Base-by-base conservation (phyloP, 2,113 vertebrate genomes). In the Terrapene triunguis region DNA sequence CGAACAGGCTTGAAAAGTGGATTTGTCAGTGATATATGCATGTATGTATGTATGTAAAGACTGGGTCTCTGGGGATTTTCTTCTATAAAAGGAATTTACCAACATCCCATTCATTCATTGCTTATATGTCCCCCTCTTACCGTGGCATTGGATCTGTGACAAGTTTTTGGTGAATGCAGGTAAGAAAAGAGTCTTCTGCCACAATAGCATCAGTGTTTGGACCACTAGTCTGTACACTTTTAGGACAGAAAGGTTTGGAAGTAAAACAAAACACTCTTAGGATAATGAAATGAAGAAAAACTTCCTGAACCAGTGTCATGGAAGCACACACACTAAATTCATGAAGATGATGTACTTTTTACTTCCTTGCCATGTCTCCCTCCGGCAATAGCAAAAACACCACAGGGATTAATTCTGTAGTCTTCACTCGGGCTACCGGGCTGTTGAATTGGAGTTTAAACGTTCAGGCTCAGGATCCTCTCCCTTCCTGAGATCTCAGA, bases 11-110 rank as follows among this genome's bases (percentile, higher is more conserved):
- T 93, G n/a, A 72, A 80, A 93, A 87, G 48, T 65, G 74, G 10
- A 91, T 95, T 93, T 93, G 89, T 80, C 82, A 86, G 32, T 96
- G 90, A 97, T 96, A 95, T 96, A 96, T 96, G 72, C 27, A 94
- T 90, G 90, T 93, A 82, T 94, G 62, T 65, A 94, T 50, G 62
- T 65, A 94, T 50, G 89, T 78, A 93, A 94, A 96, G 96, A 47
- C 78, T 22, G 92, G 47, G 11, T 94, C 86, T 96, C 88, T 65
- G 35, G 51, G 62, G 47, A 93, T 90, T n/a, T 84, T 93, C 72
- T 87, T 95, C 80, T 62, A 96, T 93, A 92, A 96, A 97, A 91
- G 19, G 16, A n/a, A 92, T 96, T 95, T 95, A 92, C 48, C 92
- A 32, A 59, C 51, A 94, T 84, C 53, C 88, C 11, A 8, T 97